Base-by-base conservation (phyloP, 2,888 invertebrate genomes). In the Auanema freiburgensis region DNA sequence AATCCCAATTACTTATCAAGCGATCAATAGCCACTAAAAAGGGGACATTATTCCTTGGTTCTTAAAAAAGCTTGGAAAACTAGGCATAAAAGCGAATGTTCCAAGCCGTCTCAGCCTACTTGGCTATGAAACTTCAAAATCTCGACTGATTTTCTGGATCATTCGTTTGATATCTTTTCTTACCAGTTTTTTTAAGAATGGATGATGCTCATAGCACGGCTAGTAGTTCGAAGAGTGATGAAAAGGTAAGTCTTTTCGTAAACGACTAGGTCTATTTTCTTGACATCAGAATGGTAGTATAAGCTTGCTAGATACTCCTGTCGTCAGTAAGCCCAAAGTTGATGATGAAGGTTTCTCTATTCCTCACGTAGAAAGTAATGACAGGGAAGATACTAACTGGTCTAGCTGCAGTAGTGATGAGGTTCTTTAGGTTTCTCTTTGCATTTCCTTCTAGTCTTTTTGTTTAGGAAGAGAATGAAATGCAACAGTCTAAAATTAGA, bases 161-260 rank as follows among this genome's bases (percentile, higher is more conserved):
- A 33, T 33, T 33, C 33, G 33, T 5, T 33, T 33, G 33, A 33
- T 33, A 33, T 33, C 4, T 5, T 33, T 33, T 33, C 33, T 33
- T 5, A 33, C 8, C 3, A 5, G 33, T n/a, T 33, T 33, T 33
- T 63, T 75, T 57, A 65, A 78, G 76, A 23, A 66, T 72, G 65
- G 79, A 79, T 43, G 79, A 80, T 56, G 68, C 73, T 0, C 69
- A 72, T 46, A 74, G 74, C 59, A 78, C 79, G 23, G 74, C 78
- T 8, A 77, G 77, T 64, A 78, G 78, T 58, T 79, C 73, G 10
- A 67, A 72, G 50, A 77, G 77, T 55, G 79, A 79, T 18, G 79
- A 77, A 16, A 76, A 76, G 62, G 57, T 72, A 43, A n/a, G 4
- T 52, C 24, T 52, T 52, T n/a, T 52, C 16, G 8, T 21, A 4